Evolutionary conservation across 2,797 vertebrate species (phyloP).

Genomic region (Rhinella marina): DNA sequence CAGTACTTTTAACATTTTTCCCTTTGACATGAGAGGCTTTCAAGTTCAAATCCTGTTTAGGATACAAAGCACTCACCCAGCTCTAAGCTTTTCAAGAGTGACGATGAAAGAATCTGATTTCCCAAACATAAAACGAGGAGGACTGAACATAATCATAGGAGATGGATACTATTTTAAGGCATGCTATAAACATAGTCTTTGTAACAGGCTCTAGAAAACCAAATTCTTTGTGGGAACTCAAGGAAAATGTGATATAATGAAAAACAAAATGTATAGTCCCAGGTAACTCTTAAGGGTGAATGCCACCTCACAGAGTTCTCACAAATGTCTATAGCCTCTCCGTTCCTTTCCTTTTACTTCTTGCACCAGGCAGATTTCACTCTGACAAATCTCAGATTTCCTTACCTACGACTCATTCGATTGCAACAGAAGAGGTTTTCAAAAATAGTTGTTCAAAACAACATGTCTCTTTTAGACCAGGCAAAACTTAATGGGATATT

Average conservation of each 20-base stretch:
- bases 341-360: background rate
- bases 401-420: no score
- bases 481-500: no score
- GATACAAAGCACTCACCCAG: constrained; percentile 23
- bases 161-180: constrained; percentile 48
- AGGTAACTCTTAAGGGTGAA: constrained; percentile 6
- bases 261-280: background rate
- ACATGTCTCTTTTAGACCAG: no score
- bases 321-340: background rate
- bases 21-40: constrained; percentile 29
- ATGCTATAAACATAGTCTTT: constrained; percentile 6
- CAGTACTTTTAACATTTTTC: constrained; percentile 42
- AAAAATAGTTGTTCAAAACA: no score
- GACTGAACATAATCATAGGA: constrained; percentile 34
- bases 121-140: constrained; percentile 23
- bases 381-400: no score
- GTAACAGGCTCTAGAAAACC: background rate
- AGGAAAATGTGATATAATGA: constrained; percentile 2
- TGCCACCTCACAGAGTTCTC: background rate
- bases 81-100: constrained; percentile 19
- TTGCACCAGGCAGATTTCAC: no score
- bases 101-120: constrained; percentile 24
- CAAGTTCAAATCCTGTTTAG: constrained; percentile 40
- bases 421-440: no score
- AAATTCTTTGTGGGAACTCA: constrained; percentile 18